These are phyloP conservation scores for Megalonaias nervosa DNA, from an alignment of 1,140 invertebrate genomes.

Conservation along the genomic window DNA sequence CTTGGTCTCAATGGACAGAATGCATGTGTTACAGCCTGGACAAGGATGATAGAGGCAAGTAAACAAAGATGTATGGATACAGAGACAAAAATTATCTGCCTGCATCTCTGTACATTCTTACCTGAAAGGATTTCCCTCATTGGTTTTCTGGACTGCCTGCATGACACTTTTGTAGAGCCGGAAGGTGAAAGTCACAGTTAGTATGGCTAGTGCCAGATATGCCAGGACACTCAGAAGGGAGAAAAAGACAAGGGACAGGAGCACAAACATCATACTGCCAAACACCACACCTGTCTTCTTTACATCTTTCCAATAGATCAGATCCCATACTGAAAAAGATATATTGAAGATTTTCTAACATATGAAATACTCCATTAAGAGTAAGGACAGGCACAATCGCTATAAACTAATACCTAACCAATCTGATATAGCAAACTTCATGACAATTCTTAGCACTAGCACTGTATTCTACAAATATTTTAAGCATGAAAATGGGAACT, in stretches of 20 bases:
- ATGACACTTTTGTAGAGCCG: conserved; percentile 96
- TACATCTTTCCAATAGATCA: conserved; percentile 97
- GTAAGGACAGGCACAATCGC: no score
- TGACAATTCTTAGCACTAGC: no score
- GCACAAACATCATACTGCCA: conserved; percentile 86
- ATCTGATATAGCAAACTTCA: no score
- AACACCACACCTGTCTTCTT: conserved; percentile 95
- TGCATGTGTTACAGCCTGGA: no score
- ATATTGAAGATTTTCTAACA: conserved; percentile 21
- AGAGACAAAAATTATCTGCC: no score
- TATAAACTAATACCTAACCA: no score
- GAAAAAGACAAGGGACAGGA: conserved; percentile 93
- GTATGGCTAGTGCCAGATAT: conserved; percentile 87
- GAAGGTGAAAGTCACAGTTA: conserved; percentile 90
- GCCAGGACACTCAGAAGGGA: conserved; percentile 96
- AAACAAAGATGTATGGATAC: no score
- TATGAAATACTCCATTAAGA: background rate
- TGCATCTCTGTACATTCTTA: conserved; percentile 72
- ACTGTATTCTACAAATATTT: no score
- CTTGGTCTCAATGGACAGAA: no score
- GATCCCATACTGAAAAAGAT: conserved; percentile 87
- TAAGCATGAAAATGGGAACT: no score
- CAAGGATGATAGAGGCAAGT: no score
- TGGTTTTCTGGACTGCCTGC: conserved; percentile 96
- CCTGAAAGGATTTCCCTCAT: conserved; percentile 98